Conservation (phyloP, 2,797 vertebrate species). For the Anolis apletophallus region DNA sequence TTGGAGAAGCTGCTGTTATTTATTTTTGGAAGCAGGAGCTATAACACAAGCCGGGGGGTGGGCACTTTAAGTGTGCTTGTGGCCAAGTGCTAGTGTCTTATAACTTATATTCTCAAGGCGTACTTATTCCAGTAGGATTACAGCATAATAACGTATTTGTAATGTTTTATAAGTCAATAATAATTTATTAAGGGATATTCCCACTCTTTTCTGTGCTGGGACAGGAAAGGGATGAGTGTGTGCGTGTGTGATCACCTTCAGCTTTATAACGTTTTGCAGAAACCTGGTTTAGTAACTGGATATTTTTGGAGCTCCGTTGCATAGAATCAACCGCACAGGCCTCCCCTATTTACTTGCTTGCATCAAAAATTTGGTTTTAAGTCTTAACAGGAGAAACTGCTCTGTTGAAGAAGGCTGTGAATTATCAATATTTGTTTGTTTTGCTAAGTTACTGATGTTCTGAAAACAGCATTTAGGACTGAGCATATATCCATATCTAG, state of each 20-base stretch:
- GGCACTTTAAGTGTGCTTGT: conserved; percentile 24
- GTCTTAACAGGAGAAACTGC: background rate
- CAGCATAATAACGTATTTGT: conserved; percentile 72
- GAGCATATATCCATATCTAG: background rate
- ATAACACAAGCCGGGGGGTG: conserved; percentile 42
- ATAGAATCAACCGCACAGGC: background rate
- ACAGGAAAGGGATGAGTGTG: conserved; percentile 26
- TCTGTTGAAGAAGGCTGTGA: background rate
- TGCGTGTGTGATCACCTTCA: conserved; percentile 1
- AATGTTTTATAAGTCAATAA: conserved; percentile 38
- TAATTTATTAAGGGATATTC: conserved; percentile 59
- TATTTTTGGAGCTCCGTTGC: background rate
- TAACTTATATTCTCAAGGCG: conserved; percentile 41
- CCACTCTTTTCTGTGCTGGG: conserved; percentile 24
- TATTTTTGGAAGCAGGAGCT: conserved; percentile 41
- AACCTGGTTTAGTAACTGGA: background rate
- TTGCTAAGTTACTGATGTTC: background rate
- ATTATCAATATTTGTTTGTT: background rate
- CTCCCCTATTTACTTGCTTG: background rate
- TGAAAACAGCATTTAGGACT: background rate
- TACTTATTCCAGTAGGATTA: conserved; percentile 61
- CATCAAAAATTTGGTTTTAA: conserved; percentile 9
- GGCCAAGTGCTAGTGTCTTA: background rate
- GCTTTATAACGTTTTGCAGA: background rate
- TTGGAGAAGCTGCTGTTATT: conserved; percentile 41